Conservation (phyloP, 2,797 vertebrate genomes). For the Masticophis lateralis region DNA sequence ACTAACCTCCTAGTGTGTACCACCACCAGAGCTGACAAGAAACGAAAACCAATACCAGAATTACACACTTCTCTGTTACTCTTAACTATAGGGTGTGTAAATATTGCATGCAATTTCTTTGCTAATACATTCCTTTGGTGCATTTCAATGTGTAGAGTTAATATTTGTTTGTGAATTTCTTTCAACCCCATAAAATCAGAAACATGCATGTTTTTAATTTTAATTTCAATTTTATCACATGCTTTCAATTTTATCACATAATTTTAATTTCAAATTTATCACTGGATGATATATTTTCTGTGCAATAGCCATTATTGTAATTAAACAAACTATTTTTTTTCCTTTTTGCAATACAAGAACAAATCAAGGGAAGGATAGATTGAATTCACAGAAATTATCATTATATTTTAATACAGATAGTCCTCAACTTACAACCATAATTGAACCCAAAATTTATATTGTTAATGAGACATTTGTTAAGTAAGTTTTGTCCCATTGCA, state of each 20-base stretch:
- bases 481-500: not conserved
- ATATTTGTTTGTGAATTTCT: constrained; percentile 13
- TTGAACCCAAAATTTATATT: not conserved
- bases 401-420: not conserved
- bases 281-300: constrained; percentile 39
- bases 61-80: constrained; percentile 56
- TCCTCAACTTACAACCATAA: not conserved
- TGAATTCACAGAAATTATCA: not conserved
- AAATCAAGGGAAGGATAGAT: not conserved
- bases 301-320: constrained; percentile 13
- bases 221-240: constrained; percentile 41
- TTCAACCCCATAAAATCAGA: constrained; percentile 21
- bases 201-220: constrained; percentile 31
- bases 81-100: constrained; percentile 46
- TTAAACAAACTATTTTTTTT: constrained; percentile 22
- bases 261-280: constrained; percentile 20
- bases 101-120: constrained; percentile 56
- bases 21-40: constrained; percentile 73
- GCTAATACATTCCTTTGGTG: constrained; percentile 50
- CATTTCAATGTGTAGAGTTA: constrained; percentile 42
- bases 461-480: not conserved
- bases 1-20: constrained; percentile 73
- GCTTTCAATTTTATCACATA: constrained; percentile 49
- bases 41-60: constrained; percentile 66
- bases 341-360: not conserved